These are phyloP conservation scores for Homarus americanus DNA, from an alignment of 1,140 invertebrate genomes.

Conservation along the genomic window DNA sequence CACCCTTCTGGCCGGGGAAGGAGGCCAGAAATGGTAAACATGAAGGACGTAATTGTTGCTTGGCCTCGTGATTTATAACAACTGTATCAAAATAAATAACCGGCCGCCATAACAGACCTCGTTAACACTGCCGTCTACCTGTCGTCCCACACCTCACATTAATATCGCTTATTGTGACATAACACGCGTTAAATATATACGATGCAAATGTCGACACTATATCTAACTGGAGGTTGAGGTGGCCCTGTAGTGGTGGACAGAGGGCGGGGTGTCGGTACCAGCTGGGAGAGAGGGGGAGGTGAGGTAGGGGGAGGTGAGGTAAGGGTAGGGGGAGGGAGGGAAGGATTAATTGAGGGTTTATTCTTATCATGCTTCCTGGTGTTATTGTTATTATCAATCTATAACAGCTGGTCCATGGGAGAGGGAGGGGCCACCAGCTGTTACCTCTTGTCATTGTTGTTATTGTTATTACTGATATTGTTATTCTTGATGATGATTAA, in stretches of 20 bases:
- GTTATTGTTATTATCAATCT: too few relatives aligned
- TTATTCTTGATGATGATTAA: not conserved
- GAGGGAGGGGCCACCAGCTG: not conserved
- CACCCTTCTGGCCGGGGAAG: not conserved
- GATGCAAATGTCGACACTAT: not conserved
- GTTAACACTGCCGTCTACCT: constrained; percentile 9
- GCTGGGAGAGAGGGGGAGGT: not conserved
- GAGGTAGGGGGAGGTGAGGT: too few relatives aligned
- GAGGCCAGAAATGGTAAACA: not conserved
- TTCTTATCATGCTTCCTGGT: too few relatives aligned
- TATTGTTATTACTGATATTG: not conserved
- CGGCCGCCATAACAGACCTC: constrained; percentile 29
- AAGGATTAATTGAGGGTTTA: too few relatives aligned
- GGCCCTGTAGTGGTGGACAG: not conserved
- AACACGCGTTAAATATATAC: not conserved
- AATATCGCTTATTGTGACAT: not conserved
- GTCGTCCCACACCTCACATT: too few relatives aligned
- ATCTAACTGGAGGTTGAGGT: not conserved
- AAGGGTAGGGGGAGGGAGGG: too few relatives aligned
- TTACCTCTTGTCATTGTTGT: not conserved
- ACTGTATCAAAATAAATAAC: constrained; percentile 25
- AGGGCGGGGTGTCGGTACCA: not conserved
- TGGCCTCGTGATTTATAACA: constrained; percentile 10
- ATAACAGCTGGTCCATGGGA: not conserved
- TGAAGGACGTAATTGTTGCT: constrained; percentile 5